These are phyloP conservation scores for Drosophila melanogaster DNA, from an alignment of 1,140 invertebrate species.

Conservation along the genomic window Release_6_plus_ISO1_MT NT_033777.3:25607001-25607500, in stretches of 20 bases:
- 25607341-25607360: neutral
- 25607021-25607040: slow-evolving; percentile 34
- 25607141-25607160: slow-evolving; percentile 50
- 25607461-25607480: slow-evolving; percentile 55
- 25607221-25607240: slow-evolving; percentile 3
- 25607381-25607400: neutral
- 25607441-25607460: slow-evolving; percentile 16
- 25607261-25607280: neutral
- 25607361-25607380: too few species aligned
- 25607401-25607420: slow-evolving; percentile 22
- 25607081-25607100: slow-evolving; percentile 77
- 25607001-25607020: slow-evolving; percentile 40
- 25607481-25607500: slow-evolving; percentile 7
- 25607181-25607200: slow-evolving; percentile 44
- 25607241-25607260: slow-evolving; percentile 7
- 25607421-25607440: slow-evolving; percentile 17
- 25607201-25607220: slow-evolving; percentile 5
- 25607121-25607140: slow-evolving; percentile 73
- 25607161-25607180: slow-evolving; percentile 40
- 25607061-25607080: slow-evolving; percentile 32
- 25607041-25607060: slow-evolving; percentile 21
- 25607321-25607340: neutral
- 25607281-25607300: neutral
- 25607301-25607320: neutral
- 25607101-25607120: slow-evolving; percentile 82